Evolutionary conservation across 2,113 vertebrate genomes (phyloP).

Genomic region (Leptodactylus fuscus): DNA sequence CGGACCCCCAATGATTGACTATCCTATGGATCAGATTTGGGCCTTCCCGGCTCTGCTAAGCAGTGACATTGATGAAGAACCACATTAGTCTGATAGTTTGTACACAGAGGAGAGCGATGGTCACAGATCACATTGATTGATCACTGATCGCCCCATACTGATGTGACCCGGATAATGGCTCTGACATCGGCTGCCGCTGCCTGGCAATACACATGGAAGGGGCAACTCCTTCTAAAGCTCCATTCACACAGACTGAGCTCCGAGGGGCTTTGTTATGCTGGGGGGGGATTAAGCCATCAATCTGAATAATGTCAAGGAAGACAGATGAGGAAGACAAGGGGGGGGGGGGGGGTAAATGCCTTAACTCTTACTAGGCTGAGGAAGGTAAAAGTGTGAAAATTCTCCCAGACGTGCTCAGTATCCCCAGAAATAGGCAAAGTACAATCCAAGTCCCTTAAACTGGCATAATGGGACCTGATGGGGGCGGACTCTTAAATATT

Average conservation of each 20-base stretch:
- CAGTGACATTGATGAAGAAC: constrained; percentile 44
- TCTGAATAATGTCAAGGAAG: constrained; percentile 48
- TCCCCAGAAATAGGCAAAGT: too few relatives aligned
- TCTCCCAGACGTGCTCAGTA: too few relatives aligned
- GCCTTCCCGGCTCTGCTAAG: not conserved
- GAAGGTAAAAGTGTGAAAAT: too few relatives aligned
- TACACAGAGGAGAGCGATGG: constrained; percentile 52
- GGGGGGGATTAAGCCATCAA: constrained; percentile 53
- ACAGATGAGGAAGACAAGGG: constrained; percentile 43
- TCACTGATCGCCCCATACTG: constrained; percentile 25
- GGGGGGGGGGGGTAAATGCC: constrained; percentile 7
- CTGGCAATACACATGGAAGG: constrained; percentile 49
- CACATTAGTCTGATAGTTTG: constrained; percentile 40
- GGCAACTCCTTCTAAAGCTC: constrained; percentile 29
- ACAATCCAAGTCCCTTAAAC: too few relatives aligned
- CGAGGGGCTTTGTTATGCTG: constrained; percentile 53
- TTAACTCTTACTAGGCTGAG: not conserved
- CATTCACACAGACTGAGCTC: constrained; percentile 36
- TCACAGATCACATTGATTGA: constrained; percentile 43
- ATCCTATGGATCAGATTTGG: too few relatives aligned
- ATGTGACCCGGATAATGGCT: constrained; percentile 40
- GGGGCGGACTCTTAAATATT: too few relatives aligned
- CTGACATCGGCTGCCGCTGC: not conserved
- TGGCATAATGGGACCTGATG: too few relatives aligned
- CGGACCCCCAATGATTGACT: too few relatives aligned